Percentiles rank a stretch among this genome's conserved stretches.
phyloP scores from a whole-genome alignment of 2,797 vertebrate genomes.

The Megalops cyprinoides region DNA sequence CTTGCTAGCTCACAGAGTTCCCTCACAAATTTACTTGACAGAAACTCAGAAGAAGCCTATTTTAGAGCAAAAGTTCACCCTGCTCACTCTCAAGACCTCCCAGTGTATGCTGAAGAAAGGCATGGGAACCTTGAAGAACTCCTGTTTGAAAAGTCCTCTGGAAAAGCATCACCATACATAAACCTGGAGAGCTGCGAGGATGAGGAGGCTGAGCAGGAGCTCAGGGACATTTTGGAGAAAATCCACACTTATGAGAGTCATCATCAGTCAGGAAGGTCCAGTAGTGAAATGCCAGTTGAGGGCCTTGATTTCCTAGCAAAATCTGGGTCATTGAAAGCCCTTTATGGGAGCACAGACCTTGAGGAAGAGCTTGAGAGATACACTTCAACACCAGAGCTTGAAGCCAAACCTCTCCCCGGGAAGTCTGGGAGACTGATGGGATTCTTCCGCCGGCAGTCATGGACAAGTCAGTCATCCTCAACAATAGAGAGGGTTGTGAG shows the following conservation, averaged over 20 bases:
- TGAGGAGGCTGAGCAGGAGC: conserved; percentile 48
- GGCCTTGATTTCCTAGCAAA: conserved; percentile 2
- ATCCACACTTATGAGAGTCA: background rate
- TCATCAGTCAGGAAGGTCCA: conserved; percentile 16
- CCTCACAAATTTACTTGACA: conserved; percentile 60
- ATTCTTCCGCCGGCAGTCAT: conserved; percentile 34
- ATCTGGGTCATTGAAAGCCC: conserved; percentile 10
- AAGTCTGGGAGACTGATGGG: conserved; percentile 29
- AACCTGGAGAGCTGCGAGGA: conserved; percentile 53
- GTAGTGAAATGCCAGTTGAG: conserved; percentile 18
- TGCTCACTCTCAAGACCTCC: conserved; percentile 40
- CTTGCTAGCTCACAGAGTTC: conserved; percentile 66
- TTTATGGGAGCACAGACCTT: conserved; percentile 14
- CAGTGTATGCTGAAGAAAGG: conserved; percentile 43
- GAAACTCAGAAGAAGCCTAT: conserved; percentile 66
- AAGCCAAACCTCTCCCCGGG: conserved; percentile 5
- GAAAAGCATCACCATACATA: conserved; percentile 42
- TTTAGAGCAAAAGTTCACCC: conserved; percentile 61
- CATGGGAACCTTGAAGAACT: conserved; percentile 58
- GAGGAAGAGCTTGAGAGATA: conserved; percentile 10
- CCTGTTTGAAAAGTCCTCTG: conserved; percentile 48
- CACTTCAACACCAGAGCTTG: background rate
- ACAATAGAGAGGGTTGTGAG: conserved; percentile 15
- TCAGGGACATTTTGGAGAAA: conserved; percentile 16
- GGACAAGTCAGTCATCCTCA: conserved; percentile 25